Evolutionary conservation across 92 coral and sea anemone species (phyloP).

Genomic region (Phenganax stokvisi): DNA sequence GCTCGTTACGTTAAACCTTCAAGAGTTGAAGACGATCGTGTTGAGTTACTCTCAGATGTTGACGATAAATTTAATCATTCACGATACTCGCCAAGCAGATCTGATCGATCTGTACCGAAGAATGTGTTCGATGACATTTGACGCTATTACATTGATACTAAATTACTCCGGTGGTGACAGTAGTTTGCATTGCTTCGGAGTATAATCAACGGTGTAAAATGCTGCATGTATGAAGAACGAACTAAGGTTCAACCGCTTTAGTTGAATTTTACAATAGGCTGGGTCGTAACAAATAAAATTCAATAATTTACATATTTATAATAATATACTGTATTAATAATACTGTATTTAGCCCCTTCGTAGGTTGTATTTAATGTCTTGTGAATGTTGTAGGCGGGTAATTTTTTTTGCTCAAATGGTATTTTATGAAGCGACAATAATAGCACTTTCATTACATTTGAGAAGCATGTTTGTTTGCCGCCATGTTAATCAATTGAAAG

Average conservation of each 20-base stretch:
- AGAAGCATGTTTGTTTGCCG: no score
- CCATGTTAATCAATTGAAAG: no score
- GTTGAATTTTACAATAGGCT: no score
- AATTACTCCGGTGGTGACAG: background rate
- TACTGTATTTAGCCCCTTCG: background rate
- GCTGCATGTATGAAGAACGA: no score
- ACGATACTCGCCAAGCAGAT: slow-evolving; percentile 53
- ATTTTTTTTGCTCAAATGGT: no score
- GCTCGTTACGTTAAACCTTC: slow-evolving; percentile 39
- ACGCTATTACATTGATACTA: slow-evolving; percentile 13
- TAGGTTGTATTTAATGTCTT: background rate
- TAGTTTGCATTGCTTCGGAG: no score
- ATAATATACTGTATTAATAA: background rate
- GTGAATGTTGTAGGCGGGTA: background rate
- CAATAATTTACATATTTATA: background rate
- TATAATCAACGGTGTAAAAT: no score
- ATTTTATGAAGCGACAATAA: no score
- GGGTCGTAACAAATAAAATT: no score
- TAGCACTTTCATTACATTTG: no score
- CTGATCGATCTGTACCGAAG: slow-evolving; percentile 73
- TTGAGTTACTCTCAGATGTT: slow-evolving; percentile 74
- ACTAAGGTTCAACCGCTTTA: no score
- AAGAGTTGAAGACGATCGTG: slow-evolving; percentile 63
- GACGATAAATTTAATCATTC: slow-evolving; percentile 69
- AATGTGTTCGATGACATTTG: slow-evolving; percentile 93